Conservation (phyloP, 2,113 vertebrate genomes). For the Tretioscincus oriximinensis region DNA sequence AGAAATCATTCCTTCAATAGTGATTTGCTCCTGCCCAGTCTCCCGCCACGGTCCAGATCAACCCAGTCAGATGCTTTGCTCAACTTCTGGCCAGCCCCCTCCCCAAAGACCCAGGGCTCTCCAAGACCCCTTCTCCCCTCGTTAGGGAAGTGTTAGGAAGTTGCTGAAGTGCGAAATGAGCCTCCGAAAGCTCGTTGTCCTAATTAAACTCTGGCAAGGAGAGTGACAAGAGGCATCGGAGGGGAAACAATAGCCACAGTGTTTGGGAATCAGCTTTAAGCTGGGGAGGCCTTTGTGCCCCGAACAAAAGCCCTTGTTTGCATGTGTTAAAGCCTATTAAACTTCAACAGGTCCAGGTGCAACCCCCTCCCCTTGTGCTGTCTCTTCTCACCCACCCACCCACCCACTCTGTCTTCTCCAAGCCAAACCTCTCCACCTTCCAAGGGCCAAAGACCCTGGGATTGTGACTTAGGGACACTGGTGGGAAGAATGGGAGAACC, state of each 20-base stretch:
- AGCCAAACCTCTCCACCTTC: neutral
- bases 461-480: constrained; percentile 42
- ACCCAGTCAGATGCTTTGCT: neutral
- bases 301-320: constrained; percentile 90
- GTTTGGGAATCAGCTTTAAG: constrained; percentile 77
- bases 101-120: constrained; percentile 16
- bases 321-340: constrained; percentile 87
- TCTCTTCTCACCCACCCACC: neutral
- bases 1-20: no score
- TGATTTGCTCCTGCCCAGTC: no score
- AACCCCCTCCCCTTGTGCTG: constrained; percentile 47
- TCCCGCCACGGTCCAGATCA: neutral
- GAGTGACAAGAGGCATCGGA: constrained; percentile 88
- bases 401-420: neutral
- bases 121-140: constrained; percentile 66
- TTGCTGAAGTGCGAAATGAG: constrained; percentile 93
- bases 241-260: constrained; percentile 88
- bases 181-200: constrained; percentile 85
- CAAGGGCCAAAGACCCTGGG: constrained; percentile 56
- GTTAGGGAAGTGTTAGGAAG: constrained; percentile 91
- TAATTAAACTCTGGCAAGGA: constrained; percentile 95
- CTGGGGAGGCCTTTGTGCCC: constrained; percentile 82
- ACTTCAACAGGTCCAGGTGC: constrained; percentile 86
- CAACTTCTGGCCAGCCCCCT: neutral
- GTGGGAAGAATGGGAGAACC: neutral